These are phyloP conservation scores for Rhinogobius similis DNA, from an alignment of 2,113 vertebrate genomes.

Conservation along the genomic window DNA sequence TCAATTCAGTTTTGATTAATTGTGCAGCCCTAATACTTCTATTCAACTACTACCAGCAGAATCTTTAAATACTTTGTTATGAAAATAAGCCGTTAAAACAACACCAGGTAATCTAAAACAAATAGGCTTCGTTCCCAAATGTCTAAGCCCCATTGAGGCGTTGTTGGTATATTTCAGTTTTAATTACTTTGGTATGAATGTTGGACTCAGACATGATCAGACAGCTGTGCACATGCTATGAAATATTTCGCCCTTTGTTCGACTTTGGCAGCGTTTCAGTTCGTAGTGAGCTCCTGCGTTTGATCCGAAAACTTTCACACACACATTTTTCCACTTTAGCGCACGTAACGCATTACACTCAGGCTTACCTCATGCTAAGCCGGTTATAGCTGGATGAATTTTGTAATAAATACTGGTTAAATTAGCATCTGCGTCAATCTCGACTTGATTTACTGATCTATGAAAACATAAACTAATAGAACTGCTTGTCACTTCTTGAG, in stretches of 20 bases:
- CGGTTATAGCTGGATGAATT: background rate
- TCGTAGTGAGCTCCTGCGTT: constrained; percentile 12
- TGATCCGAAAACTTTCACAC: background rate
- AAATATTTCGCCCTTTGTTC: constrained; percentile 10
- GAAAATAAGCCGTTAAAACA: background rate
- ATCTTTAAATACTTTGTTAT: background rate
- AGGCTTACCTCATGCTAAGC: background rate
- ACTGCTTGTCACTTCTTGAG: background rate
- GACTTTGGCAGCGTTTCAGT: constrained; percentile 14
- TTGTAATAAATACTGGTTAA: background rate
- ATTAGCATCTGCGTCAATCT: background rate
- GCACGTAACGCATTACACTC: background rate
- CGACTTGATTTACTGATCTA: background rate
- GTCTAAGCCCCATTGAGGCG: background rate
- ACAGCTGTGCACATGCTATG: constrained; percentile 16
- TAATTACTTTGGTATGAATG: background rate
- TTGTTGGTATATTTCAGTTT: constrained; percentile 10
- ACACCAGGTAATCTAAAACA: background rate
- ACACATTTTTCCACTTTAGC: constrained; percentile 7
- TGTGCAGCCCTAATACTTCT: no score
- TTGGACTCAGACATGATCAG: constrained; percentile 18
- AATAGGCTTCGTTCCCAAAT: background rate
- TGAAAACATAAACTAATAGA: background rate
- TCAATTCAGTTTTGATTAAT: no score
- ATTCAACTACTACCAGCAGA: no score